phyloP scores from a whole-genome alignment of 2,113 vertebrate genomes.

The Corythaixoides concolor region DNA sequence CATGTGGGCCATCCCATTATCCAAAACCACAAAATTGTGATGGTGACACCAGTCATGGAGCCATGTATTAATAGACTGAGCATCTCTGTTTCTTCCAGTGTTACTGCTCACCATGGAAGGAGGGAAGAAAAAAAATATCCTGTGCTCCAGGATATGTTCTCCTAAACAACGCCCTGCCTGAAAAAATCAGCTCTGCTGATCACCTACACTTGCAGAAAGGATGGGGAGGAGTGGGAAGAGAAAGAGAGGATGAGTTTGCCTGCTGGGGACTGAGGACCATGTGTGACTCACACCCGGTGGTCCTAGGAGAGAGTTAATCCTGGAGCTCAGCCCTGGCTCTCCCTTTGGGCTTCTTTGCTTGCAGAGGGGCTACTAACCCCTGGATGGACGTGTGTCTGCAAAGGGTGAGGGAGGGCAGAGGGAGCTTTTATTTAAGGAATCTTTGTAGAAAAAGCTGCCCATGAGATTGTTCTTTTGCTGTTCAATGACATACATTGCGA shows the following conservation, averaged over 20 bases:
- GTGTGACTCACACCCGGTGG: accelerated
- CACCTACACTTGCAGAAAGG: neutral
- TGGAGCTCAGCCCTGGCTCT: neutral
- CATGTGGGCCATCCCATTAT: no score
- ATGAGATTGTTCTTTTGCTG: neutral
- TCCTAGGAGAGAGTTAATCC: neutral
- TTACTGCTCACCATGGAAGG: no score
- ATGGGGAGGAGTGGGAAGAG: neutral
- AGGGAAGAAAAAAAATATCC: no score
- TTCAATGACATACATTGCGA: slow-evolving; percentile 2
- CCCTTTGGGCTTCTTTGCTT: neutral
- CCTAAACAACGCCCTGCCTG: neutral
- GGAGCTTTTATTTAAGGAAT: neutral
- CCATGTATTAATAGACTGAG: no score
- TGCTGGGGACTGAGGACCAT: neutral
- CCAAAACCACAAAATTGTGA: no score
- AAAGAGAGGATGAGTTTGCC: neutral
- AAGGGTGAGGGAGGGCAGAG: neutral
- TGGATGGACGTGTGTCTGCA: neutral
- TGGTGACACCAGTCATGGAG: no score
- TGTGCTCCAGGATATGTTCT: neutral
- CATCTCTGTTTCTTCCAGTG: no score
- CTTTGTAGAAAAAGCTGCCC: neutral
- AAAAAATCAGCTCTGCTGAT: neutral
- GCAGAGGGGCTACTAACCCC: neutral